These are phyloP conservation scores for Orthosia cruda DNA, from an alignment of 2,888 invertebrate species.

Conservation along the genomic window DNA sequence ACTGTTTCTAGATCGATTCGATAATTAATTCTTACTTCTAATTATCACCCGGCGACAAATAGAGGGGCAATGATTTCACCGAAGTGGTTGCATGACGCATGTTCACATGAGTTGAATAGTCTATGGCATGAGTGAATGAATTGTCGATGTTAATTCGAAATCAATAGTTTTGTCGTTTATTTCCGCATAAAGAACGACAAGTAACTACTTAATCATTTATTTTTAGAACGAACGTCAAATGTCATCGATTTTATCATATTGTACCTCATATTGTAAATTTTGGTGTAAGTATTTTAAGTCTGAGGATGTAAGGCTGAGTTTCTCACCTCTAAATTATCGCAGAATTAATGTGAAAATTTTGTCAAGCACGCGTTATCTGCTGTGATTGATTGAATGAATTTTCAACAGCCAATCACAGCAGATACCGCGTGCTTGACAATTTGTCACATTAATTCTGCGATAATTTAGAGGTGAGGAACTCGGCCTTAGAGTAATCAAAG, in stretches of 20 bases:
- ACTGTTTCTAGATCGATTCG: slow-evolving; percentile 48
- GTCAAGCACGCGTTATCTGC: too few species aligned
- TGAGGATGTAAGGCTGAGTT: too few species aligned
- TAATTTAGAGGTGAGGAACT: too few species aligned
- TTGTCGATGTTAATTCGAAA: slow-evolving; percentile 43
- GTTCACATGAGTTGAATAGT: slow-evolving; percentile 47
- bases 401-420: too few species aligned
- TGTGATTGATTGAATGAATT: too few species aligned
- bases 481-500: background rate
- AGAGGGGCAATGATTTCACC: slow-evolving; percentile 44
- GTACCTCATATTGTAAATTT: too few species aligned
- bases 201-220: background rate
- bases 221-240: background rate
- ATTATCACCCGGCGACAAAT: slow-evolving; percentile 27
- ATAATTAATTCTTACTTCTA: slow-evolving; percentile 40
- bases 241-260: too few species aligned
- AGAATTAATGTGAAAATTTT: too few species aligned
- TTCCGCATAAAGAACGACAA: slow-evolving; percentile 7
- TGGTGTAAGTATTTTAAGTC: too few species aligned
- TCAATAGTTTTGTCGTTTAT: slow-evolving; percentile 34
- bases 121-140: slow-evolving; percentile 34
- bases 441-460: too few species aligned
- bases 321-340: too few species aligned
- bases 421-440: too few species aligned
- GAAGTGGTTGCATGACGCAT: slow-evolving; percentile 44